A percentile compares a stretch with the other conserved stretches of the same genome.
Evolutionary conservation across 2,888 invertebrate genomes (phyloP).

Genomic region (Molanna angustata): DNA sequence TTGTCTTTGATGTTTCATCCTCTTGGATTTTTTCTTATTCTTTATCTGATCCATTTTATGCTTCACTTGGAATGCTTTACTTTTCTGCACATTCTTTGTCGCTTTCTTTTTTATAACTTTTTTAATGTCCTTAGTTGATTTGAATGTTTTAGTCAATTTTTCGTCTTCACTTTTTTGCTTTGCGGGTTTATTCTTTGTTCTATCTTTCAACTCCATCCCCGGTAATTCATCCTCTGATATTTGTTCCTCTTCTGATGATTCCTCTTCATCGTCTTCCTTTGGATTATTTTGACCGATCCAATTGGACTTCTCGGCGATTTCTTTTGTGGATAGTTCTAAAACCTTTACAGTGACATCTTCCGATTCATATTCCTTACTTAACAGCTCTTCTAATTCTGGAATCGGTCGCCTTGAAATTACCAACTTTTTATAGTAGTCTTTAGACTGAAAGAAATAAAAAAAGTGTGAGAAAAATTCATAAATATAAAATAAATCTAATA

Average conservation of each 20-base stretch:
- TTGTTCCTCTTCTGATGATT: conserved; percentile 39
- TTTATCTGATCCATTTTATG: conserved; percentile 66
- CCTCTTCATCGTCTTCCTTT: conserved; percentile 41
- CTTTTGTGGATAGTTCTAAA: conserved; percentile 68
- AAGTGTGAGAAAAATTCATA: too few species aligned
- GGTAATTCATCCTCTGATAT: conserved; percentile 41
- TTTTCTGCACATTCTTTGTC: conserved; percentile 69
- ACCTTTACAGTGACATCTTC: conserved; percentile 78
- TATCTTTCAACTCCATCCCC: conserved; percentile 49
- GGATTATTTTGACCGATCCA: conserved; percentile 71
- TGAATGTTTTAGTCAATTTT: conserved; percentile 33
- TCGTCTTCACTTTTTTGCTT: conserved; percentile 38
- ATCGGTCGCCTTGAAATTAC: conserved; percentile 69
- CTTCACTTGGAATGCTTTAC: conserved; percentile 74
- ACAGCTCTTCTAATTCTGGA: conserved; percentile 65
- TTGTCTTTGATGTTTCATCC: conserved; percentile 31
- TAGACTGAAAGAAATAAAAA: conserved; percentile 51
- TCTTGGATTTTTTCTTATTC: conserved; percentile 65
- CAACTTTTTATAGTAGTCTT: conserved; percentile 71
- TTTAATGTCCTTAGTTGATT: conserved; percentile 67
- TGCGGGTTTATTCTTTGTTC: conserved; percentile 36
- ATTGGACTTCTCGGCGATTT: conserved; percentile 66
- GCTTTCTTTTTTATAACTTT: conserved; percentile 68
- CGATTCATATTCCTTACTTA: conserved; percentile 71
- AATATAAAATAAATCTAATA: too few species aligned